Evolutionary conservation across 2,113 vertebrate genomes (phyloP), one percentile per base, ranked within the genome.

Genomic region (Sclerurus mexicanus): DNA sequence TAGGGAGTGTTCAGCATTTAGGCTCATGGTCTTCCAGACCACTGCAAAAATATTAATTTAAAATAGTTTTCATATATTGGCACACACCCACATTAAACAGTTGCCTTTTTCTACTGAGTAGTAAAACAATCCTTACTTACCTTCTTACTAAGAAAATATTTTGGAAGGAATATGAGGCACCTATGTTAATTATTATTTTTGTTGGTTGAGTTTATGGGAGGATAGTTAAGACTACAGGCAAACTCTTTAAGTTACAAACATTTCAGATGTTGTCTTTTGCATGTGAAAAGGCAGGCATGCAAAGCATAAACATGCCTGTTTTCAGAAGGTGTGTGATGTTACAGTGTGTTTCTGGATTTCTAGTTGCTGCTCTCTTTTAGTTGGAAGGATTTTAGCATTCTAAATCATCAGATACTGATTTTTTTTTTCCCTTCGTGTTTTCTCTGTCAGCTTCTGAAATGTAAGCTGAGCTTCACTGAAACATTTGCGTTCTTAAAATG

Each of bases 151-250:
- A 83, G 74, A 94, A 96, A 97, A 91, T 85, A 76, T 90, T 94
- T 95, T 55, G 39, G 58, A 37, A 91, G 52, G 30, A 80, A 93
- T 87, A 82, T 76, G 72, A 74, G 93, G 80, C 85, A 94, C 63
- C 55, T 95, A 44, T 85, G 71, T 69, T 93, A 95, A 92, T 94
- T 80, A 73, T 50, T 91, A 35, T 86, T 96, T 95, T 90, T 96
- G 67, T 96, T 92, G 85, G 39, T 97, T 74, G 83, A n/a, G 24
- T 83, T 85, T 90, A 44, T 87, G 60, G 74, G 79, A 95, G 82
- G 69, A 33, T 76, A 77, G 35, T 67, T 78, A 66, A 78, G 60
- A 52, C 53, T 78, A 84, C n/a, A 67, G 50, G 60, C 31, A 85
- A 85, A 60, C 44, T 96, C 86, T 91, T 49, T 47, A 62, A 37